Evolutionary conservation across 2,888 invertebrate species (phyloP).

Genomic region (Autographa gamma): DNA sequence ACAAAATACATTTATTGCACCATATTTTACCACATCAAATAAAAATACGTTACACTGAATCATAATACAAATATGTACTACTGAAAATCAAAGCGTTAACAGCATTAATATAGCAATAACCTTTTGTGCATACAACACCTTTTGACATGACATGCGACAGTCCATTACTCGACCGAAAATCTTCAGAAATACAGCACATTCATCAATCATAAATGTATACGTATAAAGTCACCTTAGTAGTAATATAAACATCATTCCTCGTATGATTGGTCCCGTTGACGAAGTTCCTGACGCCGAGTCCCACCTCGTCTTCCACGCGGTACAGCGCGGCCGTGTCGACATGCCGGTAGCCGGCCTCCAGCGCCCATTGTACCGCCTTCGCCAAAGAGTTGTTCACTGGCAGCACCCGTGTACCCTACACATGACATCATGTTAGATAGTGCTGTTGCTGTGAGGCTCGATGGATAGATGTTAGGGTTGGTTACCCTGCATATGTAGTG

Average conservation of each 20-base stretch:
- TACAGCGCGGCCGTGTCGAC: conserved; percentile 95
- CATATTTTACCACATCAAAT: too few species aligned
- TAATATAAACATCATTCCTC: conserved; percentile 93
- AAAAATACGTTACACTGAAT: too few species aligned
- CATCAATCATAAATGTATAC: too few species aligned
- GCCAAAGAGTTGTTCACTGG: conserved; percentile 87
- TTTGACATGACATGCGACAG: too few species aligned
- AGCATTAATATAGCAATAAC: too few species aligned
- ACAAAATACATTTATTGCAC: too few species aligned
- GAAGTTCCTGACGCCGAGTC: conserved; percentile 91
- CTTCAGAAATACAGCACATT: too few species aligned
- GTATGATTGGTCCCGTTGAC: conserved; percentile 88
- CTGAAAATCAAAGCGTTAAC: too few species aligned
- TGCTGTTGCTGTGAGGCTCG: background rate
- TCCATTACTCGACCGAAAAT: too few species aligned
- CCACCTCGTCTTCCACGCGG: conserved; percentile 93
- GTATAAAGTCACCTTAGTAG: conserved; percentile 91
- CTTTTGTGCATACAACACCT: too few species aligned
- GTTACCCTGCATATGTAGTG: background rate
- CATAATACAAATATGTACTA: too few species aligned
- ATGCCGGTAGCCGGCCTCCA: conserved; percentile 94
- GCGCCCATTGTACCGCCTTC: conserved; percentile 91
- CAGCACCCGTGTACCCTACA: conserved; percentile 79
- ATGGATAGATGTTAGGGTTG: background rate
- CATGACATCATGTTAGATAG: conserved; percentile 24